phyloP scores from a whole-genome alignment of 2,113 vertebrate species.

The Hippocampus comes region DNA sequence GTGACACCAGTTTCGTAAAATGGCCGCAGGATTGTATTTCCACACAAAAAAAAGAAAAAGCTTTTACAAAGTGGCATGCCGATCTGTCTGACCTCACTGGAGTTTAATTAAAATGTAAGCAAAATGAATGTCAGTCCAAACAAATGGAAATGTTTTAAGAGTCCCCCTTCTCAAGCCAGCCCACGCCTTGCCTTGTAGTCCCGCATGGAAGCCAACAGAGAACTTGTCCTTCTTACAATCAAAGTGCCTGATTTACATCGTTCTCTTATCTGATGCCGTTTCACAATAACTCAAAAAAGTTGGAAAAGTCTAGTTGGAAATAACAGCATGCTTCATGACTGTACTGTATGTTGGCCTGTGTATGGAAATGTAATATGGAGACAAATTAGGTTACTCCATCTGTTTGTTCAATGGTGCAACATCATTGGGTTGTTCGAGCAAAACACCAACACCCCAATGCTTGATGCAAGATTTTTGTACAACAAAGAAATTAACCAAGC shows the following conservation, averaged over 20 bases:
- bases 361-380: conserved; percentile 28
- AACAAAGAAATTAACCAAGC: background rate
- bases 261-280: conserved; percentile 55
- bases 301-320: conserved; percentile 19
- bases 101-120: conserved; percentile 54
- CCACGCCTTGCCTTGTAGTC: conserved; percentile 2
- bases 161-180: background rate
- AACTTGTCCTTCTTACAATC: conserved; percentile 38
- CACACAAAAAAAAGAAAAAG: conserved; percentile 23
- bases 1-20: conserved; percentile 35
- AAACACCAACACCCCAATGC: background rate
- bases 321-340: conserved; percentile 28
- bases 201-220: conserved; percentile 16
- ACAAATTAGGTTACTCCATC: conserved; percentile 20
- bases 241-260: conserved; percentile 37
- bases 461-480: background rate
- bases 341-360: conserved; percentile 13
- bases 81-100: conserved; percentile 37
- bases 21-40: conserved; percentile 47
- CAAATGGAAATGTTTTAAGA: conserved; percentile 43
- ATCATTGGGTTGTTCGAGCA: background rate
- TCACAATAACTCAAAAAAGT: conserved; percentile 27
- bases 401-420: conserved; percentile 9
- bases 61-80: conserved; percentile 42
- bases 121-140: conserved; percentile 35